Base-by-base conservation (phyloP, 2,888 invertebrate species). In the Muschampia plurimacula region DNA sequence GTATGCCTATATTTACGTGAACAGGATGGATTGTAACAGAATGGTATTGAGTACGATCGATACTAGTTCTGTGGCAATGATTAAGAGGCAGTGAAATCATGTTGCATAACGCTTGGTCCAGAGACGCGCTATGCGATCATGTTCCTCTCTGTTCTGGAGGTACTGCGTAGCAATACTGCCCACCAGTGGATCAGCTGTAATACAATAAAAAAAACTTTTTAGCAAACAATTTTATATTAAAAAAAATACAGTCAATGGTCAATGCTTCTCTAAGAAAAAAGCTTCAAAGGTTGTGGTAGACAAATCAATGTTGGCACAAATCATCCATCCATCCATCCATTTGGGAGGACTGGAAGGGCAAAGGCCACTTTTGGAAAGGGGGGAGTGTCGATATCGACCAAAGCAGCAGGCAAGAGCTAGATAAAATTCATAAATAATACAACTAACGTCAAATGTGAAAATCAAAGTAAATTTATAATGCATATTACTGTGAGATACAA, bases 101-200 rank as follows among this genome's bases (percentile, higher is more conserved):
- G 98, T 98, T 81, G 98, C 98, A 87, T 98, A 99, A 85, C 99
- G 97, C 93, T 99, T 99, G 89, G 99, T 99, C 99, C 99, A 99
- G 87, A 99, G 97, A 91, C 99, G 97, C 81, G 99, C 99, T 91
- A 99, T 98, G 89, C 99, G 97, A 93, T 99, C 99, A 89, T 99
- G 99, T 90, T 99, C 99, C 88, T 98, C 98, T 76, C 99, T 96
- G 93, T 99, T 99, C 94, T 99, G 98, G 82, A 99, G 96, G 95
- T 98, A 99, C 95, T 99, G 99, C 79, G 98, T 98, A 69, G 99
- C 99, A 95, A 99, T 99, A 91, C 98, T 99, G 79, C 99, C 99
- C 75, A 99, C 99, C 85, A 99, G 94, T 3, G 99, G 99, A 95
- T 99, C 99, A 86, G 98, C 98, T 97, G 93, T 3, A 96, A 13